Base-by-base conservation (phyloP, 2,888 invertebrate genomes). In the Atrina japonica region DNA sequence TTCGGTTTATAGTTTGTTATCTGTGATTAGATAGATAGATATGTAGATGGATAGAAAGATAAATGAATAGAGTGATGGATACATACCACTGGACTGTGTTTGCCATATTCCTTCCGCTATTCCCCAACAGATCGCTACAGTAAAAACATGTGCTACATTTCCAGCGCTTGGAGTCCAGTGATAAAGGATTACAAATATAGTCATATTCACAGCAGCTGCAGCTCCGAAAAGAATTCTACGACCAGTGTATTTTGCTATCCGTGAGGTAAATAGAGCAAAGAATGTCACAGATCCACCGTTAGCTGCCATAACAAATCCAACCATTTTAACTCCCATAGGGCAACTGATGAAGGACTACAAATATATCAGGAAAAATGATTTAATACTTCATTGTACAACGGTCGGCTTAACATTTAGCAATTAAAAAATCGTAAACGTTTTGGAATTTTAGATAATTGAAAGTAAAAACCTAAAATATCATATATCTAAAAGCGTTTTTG, bases 221-320 rank as follows among this genome's bases (percentile, higher is more conserved):
- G 80, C 2, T 3, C 63, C 73, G 49, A 84, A 79, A 41, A 86
- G 73, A 6, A 83, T 16, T 53, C 80, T 76, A 6, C 84, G 76
- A 0, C 85, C 83, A 0, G 81, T 75, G 63, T 77, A 78, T 30
- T 82, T 77, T 0, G 82, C 80, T 27, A 84, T 52, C 0, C 76
- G 77, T 60, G 80, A 80, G 59, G 83, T 71, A 6, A 79, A 23
- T 40, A 84, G 73, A 3, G 83, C 78, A 65, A 80, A 83, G 3
- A 79, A 52, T 6, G 83, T 81, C 0, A 82, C 83, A 3, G 83
- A 78, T 1, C 61, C 79, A 2, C 86, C 86, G 40, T 84, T 83
- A 3, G 81, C 50, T 1, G 85, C 83, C 85, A 85, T 85, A 29
- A 86, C 82, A 67, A 81, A 86, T 1, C 86, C 86, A 49, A 86